phyloP scores from a whole-genome alignment of 2,113 vertebrate genomes.

The Oreochromis spilurus region DNA sequence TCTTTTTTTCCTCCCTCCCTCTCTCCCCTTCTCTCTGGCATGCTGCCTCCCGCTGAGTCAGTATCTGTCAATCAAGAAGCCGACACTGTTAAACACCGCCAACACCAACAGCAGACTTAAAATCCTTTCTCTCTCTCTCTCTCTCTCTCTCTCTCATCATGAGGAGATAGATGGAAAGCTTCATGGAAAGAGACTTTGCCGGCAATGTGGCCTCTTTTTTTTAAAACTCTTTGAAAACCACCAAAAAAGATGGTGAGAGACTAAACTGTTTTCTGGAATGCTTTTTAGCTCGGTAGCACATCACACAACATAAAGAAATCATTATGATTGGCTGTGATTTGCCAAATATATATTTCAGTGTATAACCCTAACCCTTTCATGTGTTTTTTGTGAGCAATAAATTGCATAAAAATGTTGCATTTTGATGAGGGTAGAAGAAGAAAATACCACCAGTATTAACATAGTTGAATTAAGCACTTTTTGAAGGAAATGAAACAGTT shows the following conservation, averaged over 20 bases:
- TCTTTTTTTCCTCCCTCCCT: not conserved
- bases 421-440: not conserved
- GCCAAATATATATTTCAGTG: not conserved
- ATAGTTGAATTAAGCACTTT: not conserved
- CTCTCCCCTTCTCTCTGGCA: not conserved
- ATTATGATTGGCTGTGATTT: not conserved
- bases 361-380: not conserved
- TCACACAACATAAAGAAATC: not conserved
- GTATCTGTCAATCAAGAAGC: constrained; percentile 44
- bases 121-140: not conserved
- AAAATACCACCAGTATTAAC: not conserved
- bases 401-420: not conserved
- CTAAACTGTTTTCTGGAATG: not conserved
- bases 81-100: constrained; percentile 15
- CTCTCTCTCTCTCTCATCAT: not conserved
- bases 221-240: not conserved
- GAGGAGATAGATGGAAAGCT: not conserved
- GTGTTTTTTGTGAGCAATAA: not conserved
- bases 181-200: not conserved
- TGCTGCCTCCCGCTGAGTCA: constrained; percentile 21
- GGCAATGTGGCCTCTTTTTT: not conserved
- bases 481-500: not conserved
- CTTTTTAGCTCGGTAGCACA: not conserved
- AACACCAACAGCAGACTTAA: constrained; percentile 29
- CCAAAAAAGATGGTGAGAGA: not conserved